Evolutionary conservation across 1,140 invertebrate species (phyloP).

Genomic region (Nylanderia fulva): DNA sequence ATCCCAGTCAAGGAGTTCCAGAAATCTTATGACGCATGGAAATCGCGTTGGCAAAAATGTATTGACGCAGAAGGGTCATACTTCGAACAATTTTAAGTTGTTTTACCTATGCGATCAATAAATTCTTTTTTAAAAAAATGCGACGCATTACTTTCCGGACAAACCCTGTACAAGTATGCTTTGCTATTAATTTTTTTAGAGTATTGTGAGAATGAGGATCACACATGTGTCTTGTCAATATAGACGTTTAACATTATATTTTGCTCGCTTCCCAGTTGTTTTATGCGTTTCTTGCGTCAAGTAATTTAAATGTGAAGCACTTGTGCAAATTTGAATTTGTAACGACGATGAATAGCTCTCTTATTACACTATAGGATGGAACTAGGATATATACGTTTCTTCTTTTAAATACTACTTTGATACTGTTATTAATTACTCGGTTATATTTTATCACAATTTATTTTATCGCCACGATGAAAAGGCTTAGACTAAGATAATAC

Average conservation of each 20-base stretch:
- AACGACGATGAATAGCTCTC: not conserved
- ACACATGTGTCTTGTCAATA: not conserved
- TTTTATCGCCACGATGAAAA: not conserved
- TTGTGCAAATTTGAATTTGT: not conserved
- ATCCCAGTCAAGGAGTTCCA: too few relatives aligned
- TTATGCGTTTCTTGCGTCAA: slow-evolving; percentile 12
- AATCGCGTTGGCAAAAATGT: too few relatives aligned
- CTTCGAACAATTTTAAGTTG: too few relatives aligned
- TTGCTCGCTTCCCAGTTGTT: slow-evolving; percentile 2
- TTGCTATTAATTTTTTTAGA: slow-evolving; percentile 43
- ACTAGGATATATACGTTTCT: slow-evolving; percentile 1
- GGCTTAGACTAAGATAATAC: slow-evolving; percentile 46
- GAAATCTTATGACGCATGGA: too few relatives aligned
- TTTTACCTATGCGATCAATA: too few relatives aligned
- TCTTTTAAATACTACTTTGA: slow-evolving; percentile 1
- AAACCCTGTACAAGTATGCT: slow-evolving; percentile 47
- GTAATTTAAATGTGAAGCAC: not conserved
- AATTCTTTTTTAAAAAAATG: too few relatives aligned
- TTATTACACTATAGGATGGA: not conserved
- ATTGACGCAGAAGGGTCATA: too few relatives aligned
- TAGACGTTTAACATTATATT: slow-evolving; percentile 31
- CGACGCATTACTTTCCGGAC: too few relatives aligned
- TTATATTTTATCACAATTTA: not conserved
- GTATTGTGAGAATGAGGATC: not conserved
- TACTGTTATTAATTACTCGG: not conserved